Percentiles rank a stretch among this genome's conserved stretches.
Evolutionary conservation across 2,797 vertebrate genomes (phyloP).

Genomic region (Sebastes oblongus): DNA sequence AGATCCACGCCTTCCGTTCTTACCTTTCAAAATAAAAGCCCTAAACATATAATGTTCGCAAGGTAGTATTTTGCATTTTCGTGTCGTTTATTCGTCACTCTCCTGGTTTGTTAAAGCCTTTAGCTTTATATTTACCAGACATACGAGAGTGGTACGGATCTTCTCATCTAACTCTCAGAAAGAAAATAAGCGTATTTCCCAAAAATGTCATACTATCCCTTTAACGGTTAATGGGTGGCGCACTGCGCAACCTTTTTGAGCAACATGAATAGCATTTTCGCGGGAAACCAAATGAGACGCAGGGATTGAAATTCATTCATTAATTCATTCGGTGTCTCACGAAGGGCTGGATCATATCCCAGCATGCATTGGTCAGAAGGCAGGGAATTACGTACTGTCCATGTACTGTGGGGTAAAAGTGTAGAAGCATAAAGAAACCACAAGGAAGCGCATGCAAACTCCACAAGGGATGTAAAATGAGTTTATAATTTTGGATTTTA

Average conservation of each 20-base stretch:
- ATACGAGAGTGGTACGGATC: background rate
- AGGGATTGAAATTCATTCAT: background rate
- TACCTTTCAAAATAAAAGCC: too few relatives aligned
- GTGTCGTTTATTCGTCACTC: too few relatives aligned
- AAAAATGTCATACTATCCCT: background rate
- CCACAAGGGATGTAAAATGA: background rate
- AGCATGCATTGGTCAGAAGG: background rate
- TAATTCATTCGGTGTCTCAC: background rate
- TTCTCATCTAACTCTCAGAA: background rate
- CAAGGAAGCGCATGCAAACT: constrained; percentile 8
- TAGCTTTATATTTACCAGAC: background rate
- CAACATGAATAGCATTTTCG: background rate
- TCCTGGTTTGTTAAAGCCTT: too few relatives aligned
- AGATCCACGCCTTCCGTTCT: too few relatives aligned
- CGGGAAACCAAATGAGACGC: background rate
- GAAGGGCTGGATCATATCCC: background rate
- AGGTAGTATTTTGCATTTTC: fast-evolving
- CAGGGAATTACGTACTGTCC: background rate
- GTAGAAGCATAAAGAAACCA: background rate
- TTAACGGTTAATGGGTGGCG: background rate
- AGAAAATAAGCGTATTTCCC: background rate
- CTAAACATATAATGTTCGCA: too few relatives aligned
- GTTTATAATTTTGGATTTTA: background rate
- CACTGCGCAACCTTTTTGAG: background rate
- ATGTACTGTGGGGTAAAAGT: background rate